Evolutionary conservation across 1,140 invertebrate genomes (phyloP), one percentile per base, ranked within the genome.

Genomic region (Neodiprion fabricii): DNA sequence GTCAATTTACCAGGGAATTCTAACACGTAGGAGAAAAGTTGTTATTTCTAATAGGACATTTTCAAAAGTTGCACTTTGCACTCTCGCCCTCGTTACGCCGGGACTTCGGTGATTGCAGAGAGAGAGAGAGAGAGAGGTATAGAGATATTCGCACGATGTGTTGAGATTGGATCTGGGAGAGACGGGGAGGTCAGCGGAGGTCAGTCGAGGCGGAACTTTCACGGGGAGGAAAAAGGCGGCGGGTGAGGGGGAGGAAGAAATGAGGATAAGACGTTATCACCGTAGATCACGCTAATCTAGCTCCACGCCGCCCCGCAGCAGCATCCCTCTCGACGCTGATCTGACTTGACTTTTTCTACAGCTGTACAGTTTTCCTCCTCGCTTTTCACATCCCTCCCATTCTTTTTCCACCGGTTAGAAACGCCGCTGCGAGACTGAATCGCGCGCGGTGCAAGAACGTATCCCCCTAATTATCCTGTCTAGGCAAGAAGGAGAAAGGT

Each of bases 241-340:
- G 69, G 61, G 10, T 3, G 28, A n/a, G 28, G 7, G 21, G 28
- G 0, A 5, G 21, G 28, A 0, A 5, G 12, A 14, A 48, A 68
- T 67, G 70, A 49, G 50, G 68, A 40, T 23, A 23, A 65, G 67
- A 23, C 17, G 23, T 8, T 85, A 87, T 87, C 86, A 84, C 82
- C 81, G 78, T 82, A 87, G 85, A 87, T 87, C 85, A 87, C 84
- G 84, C 86, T 87, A 88, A 88, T 88, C 85, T 87, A 81, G 84
- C 80, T 80, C 80, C 80, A 87, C 81, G 81, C 82, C 80, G 21
- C 23, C 66, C 28, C 21, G 9, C 23, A 81, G 81, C 82, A 73
- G 75, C 79, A 74, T 75, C 74, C 78, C 77, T 75, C 77, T 77
- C 79, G 76, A 40, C 72, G 76, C 81, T 83, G 84, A 86, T 84